Percentiles rank a stretch among this genome's conserved stretches.
These are phyloP conservation scores for Diogma glabrata DNA, from an alignment of 2,888 invertebrate species.

Conservation along the genomic window DNA sequence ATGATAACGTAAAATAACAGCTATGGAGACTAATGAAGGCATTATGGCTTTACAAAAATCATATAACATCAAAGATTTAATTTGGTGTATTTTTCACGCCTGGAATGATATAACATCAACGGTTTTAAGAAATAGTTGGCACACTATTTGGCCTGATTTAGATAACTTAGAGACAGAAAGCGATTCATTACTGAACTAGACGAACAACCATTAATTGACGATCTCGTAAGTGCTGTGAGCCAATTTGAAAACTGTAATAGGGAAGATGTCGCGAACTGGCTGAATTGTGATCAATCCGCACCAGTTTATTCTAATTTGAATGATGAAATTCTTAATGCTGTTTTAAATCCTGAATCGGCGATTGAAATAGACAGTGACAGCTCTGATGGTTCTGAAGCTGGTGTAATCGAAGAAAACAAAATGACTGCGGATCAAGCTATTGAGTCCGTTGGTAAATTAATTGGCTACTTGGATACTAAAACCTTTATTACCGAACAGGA, in stretches of 20 bases:
- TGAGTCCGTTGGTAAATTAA: no score
- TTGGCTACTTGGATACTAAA: no score
- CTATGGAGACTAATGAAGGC: neutral
- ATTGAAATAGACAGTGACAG: neutral
- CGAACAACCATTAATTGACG: neutral
- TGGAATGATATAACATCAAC: no score
- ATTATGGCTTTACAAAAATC: no score
- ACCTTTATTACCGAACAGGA: neutral
- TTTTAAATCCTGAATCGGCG: neutral
- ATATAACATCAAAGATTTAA: no score
- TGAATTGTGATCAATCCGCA: neutral
- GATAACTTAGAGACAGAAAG: no score
- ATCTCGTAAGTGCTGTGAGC: neutral
- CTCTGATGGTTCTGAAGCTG: neutral
- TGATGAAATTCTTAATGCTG: neutral
- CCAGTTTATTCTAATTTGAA: conserved; percentile 1
- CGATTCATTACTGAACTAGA: no score
- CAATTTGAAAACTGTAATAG: neutral
- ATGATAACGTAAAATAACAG: neutral
- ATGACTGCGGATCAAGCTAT: neutral
- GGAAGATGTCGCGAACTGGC: neutral
- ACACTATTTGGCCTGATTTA: conserved; percentile 1
- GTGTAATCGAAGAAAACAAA: neutral
- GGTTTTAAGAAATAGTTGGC: neutral
- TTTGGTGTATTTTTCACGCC: no score